Evolutionary conservation across 1,140 invertebrate species (phyloP).

Genomic region (Diplogasteroides magnus): DNA sequence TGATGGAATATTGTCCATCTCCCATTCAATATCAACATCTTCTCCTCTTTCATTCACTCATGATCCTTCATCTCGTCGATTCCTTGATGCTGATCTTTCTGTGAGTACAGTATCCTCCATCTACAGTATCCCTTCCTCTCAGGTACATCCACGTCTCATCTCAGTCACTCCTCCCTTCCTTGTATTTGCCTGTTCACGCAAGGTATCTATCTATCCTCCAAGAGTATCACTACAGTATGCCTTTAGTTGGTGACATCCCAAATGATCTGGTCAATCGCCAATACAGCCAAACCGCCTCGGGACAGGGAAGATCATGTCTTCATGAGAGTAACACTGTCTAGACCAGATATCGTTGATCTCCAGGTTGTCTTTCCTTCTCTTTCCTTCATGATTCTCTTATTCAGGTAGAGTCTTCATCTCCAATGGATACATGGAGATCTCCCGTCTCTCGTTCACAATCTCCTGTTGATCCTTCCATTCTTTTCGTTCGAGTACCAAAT

Average conservation of each 20-base stretch:
- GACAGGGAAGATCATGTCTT: conserved; percentile 46
- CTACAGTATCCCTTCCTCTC: conserved; percentile 33
- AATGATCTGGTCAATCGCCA: conserved; percentile 33
- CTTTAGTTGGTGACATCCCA: conserved; percentile 40
- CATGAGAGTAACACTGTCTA: conserved; percentile 45
- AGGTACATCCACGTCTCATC: conserved; percentile 49
- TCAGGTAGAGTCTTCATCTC: conserved; percentile 42
- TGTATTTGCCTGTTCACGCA: conserved; percentile 50
- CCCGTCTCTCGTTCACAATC: conserved; percentile 46
- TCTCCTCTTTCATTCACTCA: conserved; percentile 54
- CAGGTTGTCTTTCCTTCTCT: conserved; percentile 28
- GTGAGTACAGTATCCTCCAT: neutral
- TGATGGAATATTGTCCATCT: conserved; percentile 37
- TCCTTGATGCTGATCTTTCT: conserved; percentile 42
- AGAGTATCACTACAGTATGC: conserved; percentile 8
- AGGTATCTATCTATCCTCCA: conserved; percentile 19
- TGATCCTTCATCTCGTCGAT: conserved; percentile 40
- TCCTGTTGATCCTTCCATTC: conserved; percentile 47
- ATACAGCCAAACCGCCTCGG: conserved; percentile 28
- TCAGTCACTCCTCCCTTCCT: conserved; percentile 43
- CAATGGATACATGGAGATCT: conserved; percentile 43
- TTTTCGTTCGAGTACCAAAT: conserved; percentile 50
- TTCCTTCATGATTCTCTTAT: conserved; percentile 31
- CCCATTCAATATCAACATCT: conserved; percentile 21
- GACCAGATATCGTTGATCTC: conserved; percentile 41